These are phyloP conservation scores for Xylota segnis DNA, from an alignment of 2,888 invertebrate genomes.

Conservation along the genomic window DNA sequence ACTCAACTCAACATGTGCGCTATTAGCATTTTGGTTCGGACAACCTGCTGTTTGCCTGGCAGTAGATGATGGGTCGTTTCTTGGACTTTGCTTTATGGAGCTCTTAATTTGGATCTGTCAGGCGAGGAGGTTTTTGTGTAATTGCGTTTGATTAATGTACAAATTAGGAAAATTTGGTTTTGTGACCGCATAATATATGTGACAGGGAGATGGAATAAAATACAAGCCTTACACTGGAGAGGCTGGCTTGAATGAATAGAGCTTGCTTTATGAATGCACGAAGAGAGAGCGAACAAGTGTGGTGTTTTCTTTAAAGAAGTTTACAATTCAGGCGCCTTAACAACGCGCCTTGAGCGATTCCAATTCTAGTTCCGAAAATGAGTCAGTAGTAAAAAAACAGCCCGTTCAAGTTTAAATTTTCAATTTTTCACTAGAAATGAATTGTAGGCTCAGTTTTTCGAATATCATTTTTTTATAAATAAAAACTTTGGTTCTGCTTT, in stretches of 20 bases:
- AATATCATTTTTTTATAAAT: too few species aligned
- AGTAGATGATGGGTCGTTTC: constrained; percentile 62
- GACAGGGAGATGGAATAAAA: constrained; percentile 17
- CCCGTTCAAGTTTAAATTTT: too few species aligned
- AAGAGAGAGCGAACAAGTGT: constrained; percentile 21
- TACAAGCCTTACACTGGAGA: not conserved
- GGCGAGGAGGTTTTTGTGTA: constrained; percentile 63
- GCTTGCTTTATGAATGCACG: constrained; percentile 31
- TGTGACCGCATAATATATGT: constrained; percentile 35
- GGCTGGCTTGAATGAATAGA: constrained; percentile 3
- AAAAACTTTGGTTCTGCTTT: too few species aligned
- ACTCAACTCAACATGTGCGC: constrained; percentile 57
- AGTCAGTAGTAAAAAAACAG: too few species aligned
- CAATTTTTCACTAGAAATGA: too few species aligned
- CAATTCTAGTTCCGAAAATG: too few species aligned
- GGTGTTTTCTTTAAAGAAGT: not conserved
- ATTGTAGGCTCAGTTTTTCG: too few species aligned
- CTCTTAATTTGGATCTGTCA: constrained; percentile 69
- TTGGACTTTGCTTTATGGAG: constrained; percentile 64
- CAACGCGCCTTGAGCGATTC: not conserved
- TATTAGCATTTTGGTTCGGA: constrained; percentile 69
- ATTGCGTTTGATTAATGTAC: constrained; percentile 73
- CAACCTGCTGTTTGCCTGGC: constrained; percentile 70
- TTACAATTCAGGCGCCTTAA: not conserved
- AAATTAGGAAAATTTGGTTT: constrained; percentile 59